A percentile compares a stretch with the other conserved stretches of the same genome.
These are phyloP conservation scores for Paratilapia polleni DNA, from an alignment of 2,113 vertebrate species.

Conservation along the genomic window DNA sequence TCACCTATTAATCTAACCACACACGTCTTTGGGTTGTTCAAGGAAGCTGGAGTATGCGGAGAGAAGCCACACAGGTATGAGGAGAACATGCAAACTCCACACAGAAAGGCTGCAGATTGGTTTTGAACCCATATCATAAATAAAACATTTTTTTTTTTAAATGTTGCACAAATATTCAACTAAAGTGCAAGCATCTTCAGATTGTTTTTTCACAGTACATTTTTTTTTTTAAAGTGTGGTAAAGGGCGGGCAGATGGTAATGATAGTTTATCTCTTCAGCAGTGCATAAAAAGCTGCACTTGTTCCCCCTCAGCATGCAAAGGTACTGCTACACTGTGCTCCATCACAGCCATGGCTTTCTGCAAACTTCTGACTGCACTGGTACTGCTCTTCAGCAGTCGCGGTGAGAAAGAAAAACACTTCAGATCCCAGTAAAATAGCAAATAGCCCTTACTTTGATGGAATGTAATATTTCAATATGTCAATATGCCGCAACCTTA, in stretches of 20 bases:
- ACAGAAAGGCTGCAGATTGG: too few species aligned
- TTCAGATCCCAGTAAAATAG: background rate
- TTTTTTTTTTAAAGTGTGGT: too few species aligned
- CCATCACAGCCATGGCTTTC: constrained; percentile 37
- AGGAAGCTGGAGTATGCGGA: too few species aligned
- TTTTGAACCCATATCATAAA: too few species aligned
- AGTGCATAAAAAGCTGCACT: constrained; percentile 26
- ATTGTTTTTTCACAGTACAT: accelerated
- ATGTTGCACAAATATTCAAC: background rate
- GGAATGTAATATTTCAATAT: background rate
- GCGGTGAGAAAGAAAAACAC: constrained; percentile 34
- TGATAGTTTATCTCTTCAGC: constrained; percentile 13
- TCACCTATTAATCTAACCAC: too few species aligned
- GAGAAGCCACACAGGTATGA: too few species aligned
- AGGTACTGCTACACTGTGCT: background rate
- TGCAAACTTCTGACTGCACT: constrained; percentile 9
- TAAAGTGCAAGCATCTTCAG: background rate
- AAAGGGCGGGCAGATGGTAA: background rate
- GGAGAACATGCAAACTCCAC: too few species aligned
- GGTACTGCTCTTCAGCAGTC: constrained; percentile 15
- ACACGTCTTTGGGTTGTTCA: too few species aligned
- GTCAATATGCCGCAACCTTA: background rate
- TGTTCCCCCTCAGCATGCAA: background rate
- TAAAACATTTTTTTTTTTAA: too few species aligned
- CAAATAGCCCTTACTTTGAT: background rate